Evolutionary conservation across 2,113 vertebrate genomes (phyloP).

Genomic region (Rutilus rutilus): DNA sequence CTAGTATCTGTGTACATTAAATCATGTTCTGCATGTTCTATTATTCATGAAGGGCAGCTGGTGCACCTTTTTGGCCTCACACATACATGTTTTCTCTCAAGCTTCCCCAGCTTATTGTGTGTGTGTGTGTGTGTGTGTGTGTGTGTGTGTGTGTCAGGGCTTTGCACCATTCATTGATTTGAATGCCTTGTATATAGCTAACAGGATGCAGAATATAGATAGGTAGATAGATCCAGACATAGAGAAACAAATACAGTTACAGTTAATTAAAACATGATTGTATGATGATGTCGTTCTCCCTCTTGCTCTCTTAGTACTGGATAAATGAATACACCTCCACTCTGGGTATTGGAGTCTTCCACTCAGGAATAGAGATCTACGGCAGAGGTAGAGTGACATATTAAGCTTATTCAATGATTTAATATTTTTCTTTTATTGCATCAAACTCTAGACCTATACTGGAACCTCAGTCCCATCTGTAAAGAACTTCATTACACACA

Average conservation of each 20-base stretch:
- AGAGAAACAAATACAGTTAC: no score
- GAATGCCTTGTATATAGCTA: not conserved
- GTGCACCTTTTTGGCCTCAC: not conserved
- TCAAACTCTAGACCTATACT: not conserved
- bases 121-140: no score
- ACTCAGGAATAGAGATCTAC: constrained; percentile 94
- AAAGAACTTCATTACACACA: not conserved
- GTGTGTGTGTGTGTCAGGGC: not conserved
- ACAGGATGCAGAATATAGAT: not conserved
- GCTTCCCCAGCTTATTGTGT: not conserved
- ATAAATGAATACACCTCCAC: constrained; percentile 96
- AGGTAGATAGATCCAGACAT: no score
- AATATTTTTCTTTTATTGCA: not conserved
- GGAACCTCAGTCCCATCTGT: not conserved
- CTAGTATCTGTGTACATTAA: not conserved
- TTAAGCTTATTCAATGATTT: not conserved
- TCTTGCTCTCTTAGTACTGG: constrained; percentile 84
- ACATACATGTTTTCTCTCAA: not conserved
- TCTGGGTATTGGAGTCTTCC: constrained; percentile 94
- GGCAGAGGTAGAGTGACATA: constrained; percentile 82
- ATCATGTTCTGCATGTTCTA: constrained; percentile 8
- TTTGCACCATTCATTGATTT: not conserved
- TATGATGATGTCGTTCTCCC: constrained; percentile 56
- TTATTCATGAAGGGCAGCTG: constrained; percentile 40
- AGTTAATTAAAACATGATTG: constrained; percentile 26